Evolutionary conservation across 2,113 vertebrate genomes (phyloP).

Genomic region (cattle (Bos taurus)): DNA sequence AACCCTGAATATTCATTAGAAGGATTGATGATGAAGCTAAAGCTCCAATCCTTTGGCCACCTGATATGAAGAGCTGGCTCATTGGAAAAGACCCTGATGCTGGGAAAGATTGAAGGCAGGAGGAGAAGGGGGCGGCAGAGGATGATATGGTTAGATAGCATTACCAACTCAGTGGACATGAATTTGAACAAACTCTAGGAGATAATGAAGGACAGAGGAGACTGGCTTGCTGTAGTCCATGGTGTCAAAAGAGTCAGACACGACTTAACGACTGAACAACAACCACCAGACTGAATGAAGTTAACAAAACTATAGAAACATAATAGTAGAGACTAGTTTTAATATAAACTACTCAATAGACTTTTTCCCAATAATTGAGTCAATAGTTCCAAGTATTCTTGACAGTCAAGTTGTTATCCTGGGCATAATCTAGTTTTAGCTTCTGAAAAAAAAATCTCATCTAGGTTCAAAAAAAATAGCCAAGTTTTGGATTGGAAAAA

Average conservation of each 20-base stretch:
- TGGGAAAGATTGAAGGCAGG: not conserved
- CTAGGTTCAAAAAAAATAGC: not conserved
- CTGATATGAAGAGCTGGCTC: not conserved
- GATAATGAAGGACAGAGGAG: not conserved
- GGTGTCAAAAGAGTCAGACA: not conserved
- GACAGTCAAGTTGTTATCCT: not conserved
- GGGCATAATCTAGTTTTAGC: not conserved
- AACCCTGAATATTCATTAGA: not conserved
- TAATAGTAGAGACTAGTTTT: constrained; percentile 17
- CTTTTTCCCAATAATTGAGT: constrained; percentile 5
- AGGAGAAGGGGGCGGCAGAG: not conserved
- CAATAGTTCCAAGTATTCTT: not conserved
- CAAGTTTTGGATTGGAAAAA: not conserved
- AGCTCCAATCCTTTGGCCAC: not conserved
- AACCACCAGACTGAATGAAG: not conserved
- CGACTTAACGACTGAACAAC: accelerated
- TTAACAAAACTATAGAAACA: not conserved
- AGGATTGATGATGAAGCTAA: not conserved
- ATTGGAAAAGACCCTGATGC: not conserved
- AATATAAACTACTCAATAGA: not conserved
- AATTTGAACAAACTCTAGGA: not conserved
- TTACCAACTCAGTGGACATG: not conserved
- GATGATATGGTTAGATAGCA: not conserved
- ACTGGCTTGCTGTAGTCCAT: not conserved
- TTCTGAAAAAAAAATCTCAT: constrained; percentile 28